Conservation (phyloP, 1,140 invertebrate species). For the Neuroterus valhalla region DNA sequence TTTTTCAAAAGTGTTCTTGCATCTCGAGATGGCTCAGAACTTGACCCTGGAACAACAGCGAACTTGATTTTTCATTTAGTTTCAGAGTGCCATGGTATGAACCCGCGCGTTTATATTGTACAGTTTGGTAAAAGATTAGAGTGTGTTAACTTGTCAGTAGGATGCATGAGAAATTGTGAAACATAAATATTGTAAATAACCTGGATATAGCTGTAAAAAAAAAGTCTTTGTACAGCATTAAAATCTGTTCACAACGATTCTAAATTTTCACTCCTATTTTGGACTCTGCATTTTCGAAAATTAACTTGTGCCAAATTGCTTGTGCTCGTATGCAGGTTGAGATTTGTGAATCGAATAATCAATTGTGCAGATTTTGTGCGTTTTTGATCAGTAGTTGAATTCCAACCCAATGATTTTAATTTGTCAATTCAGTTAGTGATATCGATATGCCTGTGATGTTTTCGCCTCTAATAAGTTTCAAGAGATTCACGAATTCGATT, state of each 20-base stretch:
- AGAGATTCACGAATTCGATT: too few species aligned
- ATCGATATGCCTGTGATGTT: too few species aligned
- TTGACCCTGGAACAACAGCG: constrained; percentile 40
- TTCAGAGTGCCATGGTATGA: neutral
- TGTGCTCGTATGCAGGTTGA: too few species aligned
- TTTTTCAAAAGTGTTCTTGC: constrained; percentile 2
- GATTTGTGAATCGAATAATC: too few species aligned
- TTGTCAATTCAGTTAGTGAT: too few species aligned
- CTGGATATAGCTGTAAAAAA: constrained; percentile 19
- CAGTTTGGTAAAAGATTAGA: neutral
- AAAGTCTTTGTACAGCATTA: constrained; percentile 13
- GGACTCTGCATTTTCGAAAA: too few species aligned
- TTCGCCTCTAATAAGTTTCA: too few species aligned
- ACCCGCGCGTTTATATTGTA: neutral
- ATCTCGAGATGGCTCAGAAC: constrained; percentile 36
- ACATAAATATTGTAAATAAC: neutral
- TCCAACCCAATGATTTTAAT: too few species aligned
- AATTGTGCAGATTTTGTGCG: too few species aligned
- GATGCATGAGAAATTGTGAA: neutral
- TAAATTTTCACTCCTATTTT: neutral
- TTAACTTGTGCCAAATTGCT: too few species aligned
- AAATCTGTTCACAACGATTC: neutral
- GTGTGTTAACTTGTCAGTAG: neutral
- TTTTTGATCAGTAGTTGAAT: too few species aligned
- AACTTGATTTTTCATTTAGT: constrained; percentile 41